Percentiles rank a stretch among this genome's conserved stretches.
phyloP scores from a whole-genome alignment of 1,140 invertebrate genomes.

The Phymorhynchus buccinoides region DNA sequence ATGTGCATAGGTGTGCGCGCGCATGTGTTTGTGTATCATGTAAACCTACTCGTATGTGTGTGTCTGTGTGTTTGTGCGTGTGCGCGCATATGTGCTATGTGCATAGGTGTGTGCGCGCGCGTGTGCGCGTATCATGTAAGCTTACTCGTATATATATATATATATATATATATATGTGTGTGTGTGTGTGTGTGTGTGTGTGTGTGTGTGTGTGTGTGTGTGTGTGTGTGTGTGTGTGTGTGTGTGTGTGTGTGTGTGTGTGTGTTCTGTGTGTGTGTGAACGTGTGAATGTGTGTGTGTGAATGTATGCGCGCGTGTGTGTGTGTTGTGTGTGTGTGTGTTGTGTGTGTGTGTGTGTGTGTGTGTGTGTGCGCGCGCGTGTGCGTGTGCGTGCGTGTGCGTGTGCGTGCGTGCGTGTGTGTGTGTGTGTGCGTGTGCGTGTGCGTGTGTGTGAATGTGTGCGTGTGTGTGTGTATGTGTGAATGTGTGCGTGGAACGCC shows the following conservation, averaged over 20 bases:
- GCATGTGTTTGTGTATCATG: background rate
- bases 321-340: no score
- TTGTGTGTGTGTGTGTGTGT: constrained; percentile 27
- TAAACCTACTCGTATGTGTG: background rate
- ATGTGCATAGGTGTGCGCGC: background rate
- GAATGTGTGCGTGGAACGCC: no score
- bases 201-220: no score
- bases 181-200: no score
- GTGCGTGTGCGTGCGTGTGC: background rate
- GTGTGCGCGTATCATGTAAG: no score
- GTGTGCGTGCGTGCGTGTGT: background rate
- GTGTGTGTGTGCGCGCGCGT: background rate
- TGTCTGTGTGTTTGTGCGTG: constrained; percentile 22
- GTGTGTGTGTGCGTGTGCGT: background rate
- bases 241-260: background rate
- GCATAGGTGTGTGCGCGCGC: no score
- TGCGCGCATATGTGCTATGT: background rate
- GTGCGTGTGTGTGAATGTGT: no score
- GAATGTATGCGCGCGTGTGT: background rate
- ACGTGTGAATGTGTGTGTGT: background rate
- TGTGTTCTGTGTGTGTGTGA: constrained; percentile 19
- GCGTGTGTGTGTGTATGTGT: background rate
- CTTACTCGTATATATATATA: background rate
- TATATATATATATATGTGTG: background rate
- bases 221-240: background rate